phyloP scores from a whole-genome alignment of 2,888 invertebrate genomes.

The Hemaris fuciformis region DNA sequence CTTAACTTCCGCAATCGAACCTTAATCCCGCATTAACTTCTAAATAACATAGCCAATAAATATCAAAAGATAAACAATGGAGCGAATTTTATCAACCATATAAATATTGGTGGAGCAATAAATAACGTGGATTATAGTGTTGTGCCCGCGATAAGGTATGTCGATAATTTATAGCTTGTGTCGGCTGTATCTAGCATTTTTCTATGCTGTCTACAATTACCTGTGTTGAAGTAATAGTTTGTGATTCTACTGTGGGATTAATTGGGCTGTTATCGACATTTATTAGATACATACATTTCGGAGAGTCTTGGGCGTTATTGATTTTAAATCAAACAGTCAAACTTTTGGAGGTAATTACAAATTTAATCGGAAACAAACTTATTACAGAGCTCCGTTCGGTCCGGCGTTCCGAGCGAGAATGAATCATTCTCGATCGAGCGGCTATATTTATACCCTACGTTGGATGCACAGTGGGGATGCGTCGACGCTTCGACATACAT shows the following conservation, averaged over 20 bases:
- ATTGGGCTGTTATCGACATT: not conserved
- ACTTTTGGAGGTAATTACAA: no score
- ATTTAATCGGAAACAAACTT: no score
- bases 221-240: not conserved
- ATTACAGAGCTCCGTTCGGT: no score
- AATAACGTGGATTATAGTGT: conserved; percentile 3
- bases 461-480: no score
- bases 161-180: conserved; percentile 5
- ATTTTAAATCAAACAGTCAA: no score
- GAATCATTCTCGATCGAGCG: no score
- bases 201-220: not conserved
- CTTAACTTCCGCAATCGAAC: not conserved
- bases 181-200: rapidly evolving
- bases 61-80: conserved; percentile 6
- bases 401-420: no score
- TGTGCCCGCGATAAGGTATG: not conserved
- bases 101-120: not conserved
- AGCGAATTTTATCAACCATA: conserved; percentile 3
- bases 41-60: conserved; percentile 1
- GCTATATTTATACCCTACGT: no score
- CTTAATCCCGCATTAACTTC: not conserved
- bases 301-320: no score
- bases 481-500: no score
- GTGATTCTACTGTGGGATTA: not conserved
- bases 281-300: no score